A percentile compares a stretch with the other conserved stretches of the same genome.
Evolutionary conservation across 2,797 vertebrate species (phyloP).

Genomic region (Oryzias sinensis): DNA sequence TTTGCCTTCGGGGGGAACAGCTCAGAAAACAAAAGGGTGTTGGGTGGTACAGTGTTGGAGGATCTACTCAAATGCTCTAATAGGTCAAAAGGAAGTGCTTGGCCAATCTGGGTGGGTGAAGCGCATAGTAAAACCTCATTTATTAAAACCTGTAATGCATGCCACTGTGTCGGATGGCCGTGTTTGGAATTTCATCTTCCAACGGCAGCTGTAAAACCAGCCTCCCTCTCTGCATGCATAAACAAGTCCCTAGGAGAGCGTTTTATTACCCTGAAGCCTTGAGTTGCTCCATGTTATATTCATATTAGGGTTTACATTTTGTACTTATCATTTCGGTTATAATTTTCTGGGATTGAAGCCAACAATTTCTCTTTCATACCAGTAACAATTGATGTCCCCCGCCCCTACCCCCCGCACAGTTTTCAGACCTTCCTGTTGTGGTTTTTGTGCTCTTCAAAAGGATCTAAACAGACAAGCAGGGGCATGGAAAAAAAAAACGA

Average conservation of each 20-base stretch:
- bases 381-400: not conserved
- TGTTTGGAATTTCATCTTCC: constrained; percentile 17
- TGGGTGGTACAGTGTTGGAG: constrained; percentile 48
- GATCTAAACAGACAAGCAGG: not conserved
- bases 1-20: constrained; percentile 68
- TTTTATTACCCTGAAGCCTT: constrained; percentile 31
- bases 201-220: not conserved
- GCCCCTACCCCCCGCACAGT: not conserved
- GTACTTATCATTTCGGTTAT: constrained; percentile 9
- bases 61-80: constrained; percentile 63
- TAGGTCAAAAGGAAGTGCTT: constrained; percentile 56
- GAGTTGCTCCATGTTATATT: constrained; percentile 24
- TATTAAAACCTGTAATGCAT: constrained; percentile 13
- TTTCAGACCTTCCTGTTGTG: not conserved
- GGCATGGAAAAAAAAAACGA: constrained; percentile 12
- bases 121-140: constrained; percentile 14
- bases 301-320: constrained; percentile 23
- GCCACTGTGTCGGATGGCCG: constrained; percentile 9
- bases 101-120: constrained; percentile 52
- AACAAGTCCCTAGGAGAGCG: constrained; percentile 28
- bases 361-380: not conserved
- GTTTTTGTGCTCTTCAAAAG: not conserved
- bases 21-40: constrained; percentile 50
- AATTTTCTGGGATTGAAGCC: constrained; percentile 14
- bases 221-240: constrained; percentile 15